Base-by-base conservation (phyloP, 2,888 invertebrate genomes). In the Leuctra nigra region DNA sequence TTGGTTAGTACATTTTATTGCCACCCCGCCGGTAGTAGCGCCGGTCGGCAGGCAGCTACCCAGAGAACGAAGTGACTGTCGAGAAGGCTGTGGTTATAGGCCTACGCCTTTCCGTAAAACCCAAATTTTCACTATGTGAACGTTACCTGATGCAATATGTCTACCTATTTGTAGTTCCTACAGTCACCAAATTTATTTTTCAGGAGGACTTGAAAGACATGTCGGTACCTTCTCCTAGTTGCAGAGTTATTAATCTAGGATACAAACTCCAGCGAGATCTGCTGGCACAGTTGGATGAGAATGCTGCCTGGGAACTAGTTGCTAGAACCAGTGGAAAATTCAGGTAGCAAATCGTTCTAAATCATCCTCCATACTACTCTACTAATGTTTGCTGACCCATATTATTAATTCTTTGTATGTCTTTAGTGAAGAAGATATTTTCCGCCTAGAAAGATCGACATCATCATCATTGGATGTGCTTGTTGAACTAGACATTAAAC, bases 401-500 rank as follows among this genome's bases (percentile, higher is more conserved):
- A 29, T 29, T 7, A 29, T 29, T 6, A 7, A 11, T 29, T 29
- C 29, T 29, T 29, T 29, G 29, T 11, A 29, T 6, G 29, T 11
- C 29, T n/a, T n/a, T n/a, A n/a, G n/a, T n/a, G n/a, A n/a, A 29
- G 7, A 29, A 6, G 29, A 29, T 11, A 29, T 29, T 29, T 6
- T 11, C 7, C 29, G 4, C 9, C n/a, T 54, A 14, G 39, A 29
- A 25, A 41, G 14, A 9, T 25, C 24, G 13, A 11, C 38, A 14
- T 50, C 35, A 36, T 50, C 55, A 35, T 35, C 55, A 24, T 22
- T 14, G 25, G 66, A 63, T 46, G 50, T 70, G 4, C 56, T 70
- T 1, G 55, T 60, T 4, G 67, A 69, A 57, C 59, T 70, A 22
- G 64, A 58, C 53, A 64, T 61, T 22, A 65, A 65, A 61, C 63